phyloP scores from a whole-genome alignment of 2,113 vertebrate genomes.

The Pomatostomus ruficeps region DNA sequence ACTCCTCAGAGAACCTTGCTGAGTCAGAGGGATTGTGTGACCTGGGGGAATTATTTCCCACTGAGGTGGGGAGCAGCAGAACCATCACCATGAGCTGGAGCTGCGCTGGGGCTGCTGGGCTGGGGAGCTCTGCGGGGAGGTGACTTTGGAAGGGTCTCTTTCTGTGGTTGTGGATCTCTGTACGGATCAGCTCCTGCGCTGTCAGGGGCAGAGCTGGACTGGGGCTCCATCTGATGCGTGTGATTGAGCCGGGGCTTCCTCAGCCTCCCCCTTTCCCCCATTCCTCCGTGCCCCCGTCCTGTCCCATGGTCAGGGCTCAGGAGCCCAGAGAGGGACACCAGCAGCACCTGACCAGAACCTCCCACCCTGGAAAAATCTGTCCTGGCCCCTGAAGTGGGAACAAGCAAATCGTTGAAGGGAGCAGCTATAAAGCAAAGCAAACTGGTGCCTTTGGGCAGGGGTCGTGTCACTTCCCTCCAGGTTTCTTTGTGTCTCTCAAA shows the following conservation, averaged over 20 bases:
- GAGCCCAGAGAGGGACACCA: not conserved
- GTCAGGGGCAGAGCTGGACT: not conserved
- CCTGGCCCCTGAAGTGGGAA: not conserved
- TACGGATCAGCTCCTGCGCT: fast-evolving
- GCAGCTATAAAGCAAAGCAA: not conserved
- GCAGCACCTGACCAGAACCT: not conserved
- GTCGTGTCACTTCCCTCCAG: not conserved
- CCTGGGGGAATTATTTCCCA: not conserved
- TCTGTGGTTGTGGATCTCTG: not conserved
- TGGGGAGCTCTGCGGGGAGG: not conserved
- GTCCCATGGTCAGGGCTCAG: fast-evolving
- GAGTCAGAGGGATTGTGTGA: not conserved
- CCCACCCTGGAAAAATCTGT: not conserved
- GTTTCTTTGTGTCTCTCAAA: not conserved
- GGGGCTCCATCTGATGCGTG: no score
- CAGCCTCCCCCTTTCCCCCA: no score
- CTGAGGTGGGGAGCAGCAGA: not conserved
- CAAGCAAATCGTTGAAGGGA: not conserved
- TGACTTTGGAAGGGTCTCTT: no score
- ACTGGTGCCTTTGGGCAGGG: not conserved
- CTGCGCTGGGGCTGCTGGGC: not conserved
- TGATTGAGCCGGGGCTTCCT: not conserved
- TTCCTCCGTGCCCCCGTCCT: not conserved
- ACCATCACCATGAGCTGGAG: not conserved
- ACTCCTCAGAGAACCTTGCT: not conserved